Base-by-base conservation (phyloP, 2,888 invertebrate species). In the Drymonia ruficornis region DNA sequence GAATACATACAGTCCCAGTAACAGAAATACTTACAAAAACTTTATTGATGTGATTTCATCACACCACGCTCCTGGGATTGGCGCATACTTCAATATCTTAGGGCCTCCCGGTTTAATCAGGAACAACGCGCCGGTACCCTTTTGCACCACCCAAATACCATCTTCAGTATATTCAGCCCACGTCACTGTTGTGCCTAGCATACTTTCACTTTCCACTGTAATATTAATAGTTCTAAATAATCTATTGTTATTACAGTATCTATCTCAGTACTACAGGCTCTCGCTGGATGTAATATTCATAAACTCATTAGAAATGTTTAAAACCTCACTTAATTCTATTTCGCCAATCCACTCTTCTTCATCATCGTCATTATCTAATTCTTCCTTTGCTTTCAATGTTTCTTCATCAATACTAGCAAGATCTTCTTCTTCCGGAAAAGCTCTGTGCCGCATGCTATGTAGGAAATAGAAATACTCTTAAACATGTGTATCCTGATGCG, bases 241-340 rank as follows among this genome's bases (percentile, higher is more conserved):
- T 31, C 2, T 31, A 23, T 23, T 23, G 3, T 23, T 7, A 7
- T 23, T 23, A 23, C 7, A 23, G n/a, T 23, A 23, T 23, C 23
- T 23, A 23, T 23, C 23, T 23, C 23, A 23, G 31, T 31, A 9
- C 11, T 31, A 9, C 31, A 31, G 31, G 9, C 31, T 11, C 3
- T 1, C 31, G 31, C 11, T 31, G 8, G 11, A 11, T 31, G 9
- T 31, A 11, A 11, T 11, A 3, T 31, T 11, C 12, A 1, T 0
- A 1, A 31, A 13, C 6, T 28, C n/a, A 40, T 46, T 42, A 15
- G 12, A 50, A 31, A 2, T 9, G n/a, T 38, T 15, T 38, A 11
- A 4, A 13, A 49, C 60, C 80, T 74, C 86, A 96, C 96, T 94
- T 56, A 96, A 89, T 70, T 94, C 94, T 67, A 96, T 85, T 80